Evolutionary conservation across 2,113 vertebrate genomes (phyloP), one percentile per base, ranked within the genome.

Genomic region (Centrocercus urophasianus): DNA sequence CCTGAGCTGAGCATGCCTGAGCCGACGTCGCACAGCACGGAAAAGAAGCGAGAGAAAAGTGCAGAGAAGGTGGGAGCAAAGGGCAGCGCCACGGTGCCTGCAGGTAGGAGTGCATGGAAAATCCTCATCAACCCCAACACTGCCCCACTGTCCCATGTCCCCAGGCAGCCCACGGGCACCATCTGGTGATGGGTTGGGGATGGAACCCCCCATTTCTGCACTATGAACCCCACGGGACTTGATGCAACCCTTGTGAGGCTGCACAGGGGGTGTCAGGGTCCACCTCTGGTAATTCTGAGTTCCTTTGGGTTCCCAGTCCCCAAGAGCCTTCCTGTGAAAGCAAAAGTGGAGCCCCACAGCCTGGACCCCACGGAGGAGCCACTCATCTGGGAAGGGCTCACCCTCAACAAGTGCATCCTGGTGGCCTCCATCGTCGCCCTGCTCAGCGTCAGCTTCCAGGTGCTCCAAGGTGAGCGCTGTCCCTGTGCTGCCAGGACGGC

Each of bases 341-440:
- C 92, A 63, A 97, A 97, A 87, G 50, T 14, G 6, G 97, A 98
- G 70, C 79, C 92, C 24, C 79, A 92, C 34, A 65, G 86, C 14
- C 81, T 79, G 8, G 93, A 96, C 9, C 88, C 92, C 0, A 14
- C 14, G 0, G 96, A 94, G 40, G 97, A 98, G 47, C 96, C 95
- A 2, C 93, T 97, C 60, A 98, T 98, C 52, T 99, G 99, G 99
- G 98, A 98, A 48, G 98, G 98, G 12, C 69, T 99, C 82, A 98
- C 98, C 2, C 97, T 99, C 95, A 99, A 99, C 97, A 98, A 98
- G 76, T 99, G 99, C 92, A 88, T 99, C 59, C 94, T 98, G 63
- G 80, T 99, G 79, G 98, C 98, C 9, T 96, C 98, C 3, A 24
- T 98, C 1, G 83, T 99, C 0, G 98, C 99, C 42, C 88, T 99